phyloP scores from a whole-genome alignment of 2,113 vertebrate species.

The Scomber colias region DNA sequence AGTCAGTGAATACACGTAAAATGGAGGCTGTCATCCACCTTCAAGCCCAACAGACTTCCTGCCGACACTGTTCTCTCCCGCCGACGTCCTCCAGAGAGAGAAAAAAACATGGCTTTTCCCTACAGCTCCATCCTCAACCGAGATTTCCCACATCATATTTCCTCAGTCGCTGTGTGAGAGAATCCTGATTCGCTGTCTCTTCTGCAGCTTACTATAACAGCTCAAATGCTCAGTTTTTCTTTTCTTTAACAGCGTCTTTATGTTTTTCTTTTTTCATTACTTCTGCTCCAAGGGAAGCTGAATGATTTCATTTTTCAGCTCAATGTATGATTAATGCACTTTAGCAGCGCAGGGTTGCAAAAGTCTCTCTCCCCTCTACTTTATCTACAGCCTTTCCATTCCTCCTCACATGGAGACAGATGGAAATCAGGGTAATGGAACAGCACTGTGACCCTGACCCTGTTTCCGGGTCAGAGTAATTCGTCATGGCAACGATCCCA shows the following conservation, averaged over 20 bases:
- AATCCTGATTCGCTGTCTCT: not conserved
- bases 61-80: conserved; percentile 48
- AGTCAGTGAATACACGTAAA: conserved; percentile 71
- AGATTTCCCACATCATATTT: conserved; percentile 48
- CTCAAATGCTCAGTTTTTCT: not conserved
- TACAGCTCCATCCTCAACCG: conserved; percentile 40
- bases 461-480: conserved; percentile 47
- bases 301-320: conserved; percentile 53
- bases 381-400: conserved; percentile 22
- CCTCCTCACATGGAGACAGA: conserved; percentile 33
- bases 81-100: conserved; percentile 42
- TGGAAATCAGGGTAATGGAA: conserved; percentile 61
- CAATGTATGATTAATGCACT: conserved; percentile 40
- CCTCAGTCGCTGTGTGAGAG: not conserved
- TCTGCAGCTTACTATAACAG: not conserved
- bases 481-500: conserved; percentile 53
- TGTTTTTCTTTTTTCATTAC: conserved; percentile 35
- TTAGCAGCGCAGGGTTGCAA: not conserved
- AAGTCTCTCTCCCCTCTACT: not conserved
- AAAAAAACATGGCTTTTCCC: conserved; percentile 40
- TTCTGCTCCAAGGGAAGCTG: conserved; percentile 22
- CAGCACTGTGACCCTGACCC: conserved; percentile 52
- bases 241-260: conserved; percentile 9
- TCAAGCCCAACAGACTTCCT: conserved; percentile 59
- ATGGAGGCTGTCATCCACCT: conserved; percentile 70